Base-by-base conservation (phyloP, 2,888 invertebrate genomes). In the Odontothrips loti region DNA sequence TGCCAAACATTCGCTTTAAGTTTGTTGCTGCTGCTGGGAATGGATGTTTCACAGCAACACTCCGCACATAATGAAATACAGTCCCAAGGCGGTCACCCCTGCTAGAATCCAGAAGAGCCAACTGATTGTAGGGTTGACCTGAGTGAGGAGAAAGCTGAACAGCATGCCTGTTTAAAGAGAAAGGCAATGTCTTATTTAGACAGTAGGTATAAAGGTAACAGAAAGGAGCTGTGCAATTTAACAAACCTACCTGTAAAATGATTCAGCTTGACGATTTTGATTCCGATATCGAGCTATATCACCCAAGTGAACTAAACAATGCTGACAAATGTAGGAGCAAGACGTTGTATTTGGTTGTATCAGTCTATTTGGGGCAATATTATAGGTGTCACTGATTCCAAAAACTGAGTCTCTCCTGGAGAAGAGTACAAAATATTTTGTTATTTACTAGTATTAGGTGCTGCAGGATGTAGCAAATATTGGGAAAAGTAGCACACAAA, bases 81-180 rank as follows among this genome's bases (percentile, higher is more conserved):
- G 95, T 94, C 81, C 93, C 92, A 83, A 96, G 90, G 85, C 93
- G 92, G 86, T 95, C 92, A 27, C 94, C 94, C 84, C 94, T 91
- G 58, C 94, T 93, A 84, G 94, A 94, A 87, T 95, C 93, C 83
- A 96, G 89, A 79, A 96, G 89, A 80, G 95, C 94, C 85, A 96
- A 89, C 88, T 96, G 96, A 88, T 96, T 96, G 88, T 96, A 96
- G 0, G 96, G 96, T 87, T 96, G 96, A 9, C 96, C 96, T 83
- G 93, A 93, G 84, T 91, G 91, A 81, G 94, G 93, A 6, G 93
- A 93, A 81, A 94, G 90, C 80, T 91, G 90, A 80, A 94, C 91
- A 79, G 94, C 94, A 87, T 94, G 93, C 84, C 93, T 92, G 85
- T 51, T 84, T 84, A 79, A 81, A 51, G 12, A 85, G 84, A 81